phyloP scores from a whole-genome alignment of 2,113 vertebrate genomes.

The Craseonycteris thonglongyai region DNA sequence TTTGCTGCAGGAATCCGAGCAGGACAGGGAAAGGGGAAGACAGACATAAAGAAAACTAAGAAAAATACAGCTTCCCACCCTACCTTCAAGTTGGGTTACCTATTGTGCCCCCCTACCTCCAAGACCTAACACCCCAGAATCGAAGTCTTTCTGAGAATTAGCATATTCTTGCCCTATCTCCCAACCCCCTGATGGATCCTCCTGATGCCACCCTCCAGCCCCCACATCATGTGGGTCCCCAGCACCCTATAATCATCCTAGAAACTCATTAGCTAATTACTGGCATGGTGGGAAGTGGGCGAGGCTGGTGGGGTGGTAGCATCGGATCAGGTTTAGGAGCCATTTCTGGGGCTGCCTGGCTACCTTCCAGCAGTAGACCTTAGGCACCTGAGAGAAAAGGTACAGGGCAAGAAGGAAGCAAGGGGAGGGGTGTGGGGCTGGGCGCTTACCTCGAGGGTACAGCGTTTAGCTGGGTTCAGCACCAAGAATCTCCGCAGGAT shows the following conservation, averaged over 20 bases:
- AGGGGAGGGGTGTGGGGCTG: accelerated
- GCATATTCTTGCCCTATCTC: neutral
- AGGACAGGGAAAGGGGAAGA: neutral
- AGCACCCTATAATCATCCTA: conserved; percentile 51
- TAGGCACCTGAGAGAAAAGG: accelerated
- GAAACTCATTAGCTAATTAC: conserved; percentile 68
- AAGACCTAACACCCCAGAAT: neutral
- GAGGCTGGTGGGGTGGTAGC: neutral
- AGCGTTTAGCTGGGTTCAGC: conserved; percentile 93
- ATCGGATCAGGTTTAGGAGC: accelerated
- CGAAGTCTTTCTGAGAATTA: neutral
- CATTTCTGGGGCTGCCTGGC: neutral
- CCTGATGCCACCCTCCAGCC: neutral
- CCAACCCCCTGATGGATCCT: neutral
- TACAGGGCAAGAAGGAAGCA: neutral
- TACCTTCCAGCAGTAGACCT: accelerated
- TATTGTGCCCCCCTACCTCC: neutral
- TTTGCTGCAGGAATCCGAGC: conserved; percentile 82
- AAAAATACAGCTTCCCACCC: neutral
- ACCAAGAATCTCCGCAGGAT: conserved; percentile 92
- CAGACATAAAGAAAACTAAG: neutral
- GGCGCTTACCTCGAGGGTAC: conserved; percentile 88
- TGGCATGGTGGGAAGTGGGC: neutral
- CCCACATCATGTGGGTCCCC: conserved; percentile 22
- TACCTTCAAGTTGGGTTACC: too few relatives aligned